Evolutionary conservation across 2,888 invertebrate genomes (phyloP), one percentile per base, ranked within the genome.

Genomic region (Monochamus alternatus): DNA sequence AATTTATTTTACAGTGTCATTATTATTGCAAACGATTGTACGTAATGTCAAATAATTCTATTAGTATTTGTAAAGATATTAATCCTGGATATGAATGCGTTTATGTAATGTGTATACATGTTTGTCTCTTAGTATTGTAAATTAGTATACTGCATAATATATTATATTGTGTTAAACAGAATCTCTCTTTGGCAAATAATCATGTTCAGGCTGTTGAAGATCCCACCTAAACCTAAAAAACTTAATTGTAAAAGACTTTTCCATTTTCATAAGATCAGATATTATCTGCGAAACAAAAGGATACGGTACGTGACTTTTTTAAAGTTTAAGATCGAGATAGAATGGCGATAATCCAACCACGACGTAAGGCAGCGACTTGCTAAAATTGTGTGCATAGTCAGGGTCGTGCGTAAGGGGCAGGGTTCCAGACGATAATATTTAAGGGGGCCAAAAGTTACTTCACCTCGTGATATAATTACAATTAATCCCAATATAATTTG

Each of bases 271-370:
- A 69, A 47, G 59, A 69, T 69, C 69, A 30, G 60, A 69, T 69
- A 69, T 68, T 68, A 68, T 69, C 69, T 60, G 60, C 44, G 47
- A 60, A 69, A 69, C 60, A 69, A 69, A 69, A 69, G 60, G 69
- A 69, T 60, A 22, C 47, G n/a, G 69, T 60, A 69, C 69, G 69
- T 69, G 69, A 69, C 69, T 60, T 69, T 69, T 62, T 62, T 5
- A 69, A 47, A 60, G 60, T 60, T 69, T 44, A 12, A 12, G 44
- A 9, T 69, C 47, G 44, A 32, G 9, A 22, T 58, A 32, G 58
- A 30, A 5, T n/a, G 31, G 22, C 52, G 66, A 66, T 31, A 66
- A 66, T 31, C 63, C 44, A 10, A 64, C 8, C 44, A n/a, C 47
- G 22, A 47, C 9, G 14, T 64, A 60, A 66, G 22, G 47, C 65